Base-by-base conservation (phyloP, 1,140 invertebrate species). In the Drosophila mayri region DNA sequence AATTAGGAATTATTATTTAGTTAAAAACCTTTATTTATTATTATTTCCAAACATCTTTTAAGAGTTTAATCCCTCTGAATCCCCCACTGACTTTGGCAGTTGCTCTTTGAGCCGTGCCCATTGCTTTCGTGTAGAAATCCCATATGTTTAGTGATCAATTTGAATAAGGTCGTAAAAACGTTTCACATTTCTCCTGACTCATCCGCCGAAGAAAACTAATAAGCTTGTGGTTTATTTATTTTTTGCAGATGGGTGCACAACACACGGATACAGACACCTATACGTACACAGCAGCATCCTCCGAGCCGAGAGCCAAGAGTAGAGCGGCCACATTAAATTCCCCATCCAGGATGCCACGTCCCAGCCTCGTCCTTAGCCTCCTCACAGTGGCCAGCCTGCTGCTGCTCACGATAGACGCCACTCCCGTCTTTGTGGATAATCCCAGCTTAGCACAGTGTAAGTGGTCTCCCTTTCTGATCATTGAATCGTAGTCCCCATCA, bases 401-500 rank as follows among this genome's bases (percentile, higher is more conserved):
- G 70, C 61, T 74, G 44, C 20, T 68, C 32, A 54, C 87, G 54
- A 54, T 49, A 38, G 43, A 75, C 52, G 77, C 91, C 61, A 92
- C 57, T 68, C 91, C 91, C 46, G 87, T 92, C 28, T 92, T 92
- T 35, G 91, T 92, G 72, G 88, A 92, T 90, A 92, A 92, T 87
- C 91, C 91, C 68, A 92, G 91, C 68, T 91, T 92, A 92, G 91
- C 91, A 49, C 91, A 92, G 62, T 92, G 91, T 92, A 92, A 92
- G 91, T 92, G 81, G 41, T 14, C 30, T 47, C 44, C 44, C 54
- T 46, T 22, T 28, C 30, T 14, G 38, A 41, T 59, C 57, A 25
- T 25, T 25, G 58, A 78, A 62, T 60, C 44, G 65, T 46, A 59
- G 30, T 12, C 18, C 30, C 65, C 46, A 74, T 65, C 61, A 30